Base-by-base conservation (phyloP, 2,797 vertebrate genomes). In the Notoglanidium macrostoma region DNA sequence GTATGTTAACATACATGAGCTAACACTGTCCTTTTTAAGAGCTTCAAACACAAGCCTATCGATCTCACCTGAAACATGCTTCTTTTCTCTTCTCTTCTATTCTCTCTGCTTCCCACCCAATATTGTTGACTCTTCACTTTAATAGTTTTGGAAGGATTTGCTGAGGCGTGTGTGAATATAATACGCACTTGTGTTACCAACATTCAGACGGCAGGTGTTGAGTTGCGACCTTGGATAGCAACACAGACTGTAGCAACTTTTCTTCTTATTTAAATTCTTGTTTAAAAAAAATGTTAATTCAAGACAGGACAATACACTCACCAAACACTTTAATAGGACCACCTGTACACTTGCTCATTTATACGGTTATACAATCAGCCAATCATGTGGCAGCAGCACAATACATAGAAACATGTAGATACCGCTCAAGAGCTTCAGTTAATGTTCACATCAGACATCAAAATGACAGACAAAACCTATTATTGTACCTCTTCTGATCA, bases 121-220 rank as follows among this genome's bases (percentile, higher is more conserved):
- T 87, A 80, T 86, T 59, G 63, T 86, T 89, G 84, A 76, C 29
- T 89, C 83, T 84, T 85, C 78, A 85, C 54, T 67, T 49, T 89
- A 87, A 90, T 88, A 51, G 70, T 80, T 89, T 74, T 73, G 54
- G 81, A 90, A 86, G 67, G 54, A 49, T 84, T 90, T 90, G 86
- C 87, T 89, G 86, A 89, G 74, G 87, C 79, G 3, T 87, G 78
- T 54, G 54, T 57, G 17, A 89, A 88, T 84, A 74, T 82, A 85
- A 90, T 87, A 89, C 87, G 68, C 83, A 78, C 79, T 77, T 59
- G 70, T 83, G 49, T 86, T 82, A 78, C 81, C 81, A 88, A 85
- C 87, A 83, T 80, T 81, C 70, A 23, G 55, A 81, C 51, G 68
- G 88, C 88, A 85, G 73, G 87, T 88, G 88, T 88, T 88, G 85